Base-by-base conservation (phyloP, 2,113 vertebrate genomes). In the Neoarius graeffei region DNA sequence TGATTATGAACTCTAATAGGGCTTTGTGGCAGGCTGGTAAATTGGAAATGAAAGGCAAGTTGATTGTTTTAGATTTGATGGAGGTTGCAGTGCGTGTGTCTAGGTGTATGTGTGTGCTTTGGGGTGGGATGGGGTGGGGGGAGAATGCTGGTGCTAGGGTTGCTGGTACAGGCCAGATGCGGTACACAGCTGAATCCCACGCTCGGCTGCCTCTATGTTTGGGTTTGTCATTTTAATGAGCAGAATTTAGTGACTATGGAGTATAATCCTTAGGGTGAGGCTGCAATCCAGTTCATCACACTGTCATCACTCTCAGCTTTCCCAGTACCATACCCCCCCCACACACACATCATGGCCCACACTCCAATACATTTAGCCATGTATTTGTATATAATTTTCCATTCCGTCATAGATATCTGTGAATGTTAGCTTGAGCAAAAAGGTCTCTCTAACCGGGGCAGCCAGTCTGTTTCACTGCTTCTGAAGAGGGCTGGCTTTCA, bases 211-310 rank as follows among this genome's bases (percentile, higher is more conserved):
- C 90, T 93, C 91, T 92, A 93, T 95, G 94, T 95, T 95, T 95
- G 95, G 93, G 93, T 95, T 95, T 95, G 95, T 95, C 95, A 94
- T 94, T 95, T 95, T 96, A 96, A 96, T 96, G 95, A 95, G 95
- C 93, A 95, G 93, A 95, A 95, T 95, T 96, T 95, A 96, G 95
- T 94, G 94, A 94, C 94, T 95, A 89, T 93, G 91, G 93, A 94
- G 92, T 93, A 92, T 93, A 93, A 93, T 92, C 90, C 94, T 90
- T 92, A 91, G 91, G 93, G 93, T 94, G 94, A 93, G 93, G 93
- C 93, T 93, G 92, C 83, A 84, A 90, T 89, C 87, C 90, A 89
- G 89, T 91, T 89, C 94, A 93, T 94, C 94, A 94, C 94, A 93
- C 93, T 94, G 94, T 89, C 93, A 89, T 94, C 93, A 92, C 93